Evolutionary conservation across 2,113 vertebrate species (phyloP).

Genomic region (Scopus umbretta): DNA sequence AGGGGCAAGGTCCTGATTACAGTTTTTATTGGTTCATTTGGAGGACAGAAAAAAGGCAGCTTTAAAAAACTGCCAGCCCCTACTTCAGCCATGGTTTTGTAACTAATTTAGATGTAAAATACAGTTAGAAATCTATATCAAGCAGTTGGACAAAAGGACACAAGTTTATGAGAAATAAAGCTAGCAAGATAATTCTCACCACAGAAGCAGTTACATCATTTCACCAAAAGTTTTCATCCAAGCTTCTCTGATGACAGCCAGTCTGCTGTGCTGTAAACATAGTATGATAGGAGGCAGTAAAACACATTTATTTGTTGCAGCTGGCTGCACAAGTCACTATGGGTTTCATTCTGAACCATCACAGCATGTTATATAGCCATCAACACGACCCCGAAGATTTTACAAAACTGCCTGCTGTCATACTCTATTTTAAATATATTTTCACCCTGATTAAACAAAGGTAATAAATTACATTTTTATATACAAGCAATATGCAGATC

Average conservation of each 20-base stretch:
- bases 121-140: not conserved
- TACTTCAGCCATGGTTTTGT: not conserved
- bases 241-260: not conserved
- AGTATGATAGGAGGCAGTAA: not conserved
- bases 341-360: conserved; percentile 13
- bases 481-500: not conserved
- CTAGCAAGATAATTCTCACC: not conserved
- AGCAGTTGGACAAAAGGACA: not conserved
- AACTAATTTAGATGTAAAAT: not conserved
- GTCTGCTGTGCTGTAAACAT: not conserved
- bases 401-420: not conserved
- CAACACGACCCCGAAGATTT: not conserved
- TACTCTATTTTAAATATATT: not conserved
- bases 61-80: not conserved
- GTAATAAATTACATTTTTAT: not conserved
- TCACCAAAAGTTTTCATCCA: not conserved
- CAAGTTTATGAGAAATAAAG: not conserved
- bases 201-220: not conserved
- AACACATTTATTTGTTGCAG: conserved; percentile 41
- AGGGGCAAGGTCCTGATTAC: not conserved
- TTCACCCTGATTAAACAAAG: not conserved
- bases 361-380: not conserved
- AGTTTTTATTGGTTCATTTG: not conserved
- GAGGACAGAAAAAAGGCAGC: not conserved
- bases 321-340: conserved; percentile 19